Base-by-base conservation (phyloP, 2,888 invertebrate species). In the Xanthorhoe designata region DNA sequence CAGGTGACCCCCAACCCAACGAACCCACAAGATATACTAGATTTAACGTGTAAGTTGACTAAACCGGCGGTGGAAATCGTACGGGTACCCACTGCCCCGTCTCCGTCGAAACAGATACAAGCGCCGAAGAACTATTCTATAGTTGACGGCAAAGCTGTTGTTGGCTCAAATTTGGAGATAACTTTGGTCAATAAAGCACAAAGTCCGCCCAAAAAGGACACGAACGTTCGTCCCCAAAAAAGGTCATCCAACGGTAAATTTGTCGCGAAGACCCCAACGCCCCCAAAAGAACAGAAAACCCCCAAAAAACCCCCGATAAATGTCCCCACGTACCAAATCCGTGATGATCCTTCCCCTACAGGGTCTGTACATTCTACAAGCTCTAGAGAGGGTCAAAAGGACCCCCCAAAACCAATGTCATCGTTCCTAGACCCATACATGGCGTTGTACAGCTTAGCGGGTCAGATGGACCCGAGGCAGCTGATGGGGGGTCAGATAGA, bases 91-190 rank as follows among this genome's bases (percentile, higher is more conserved):
- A 69, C 82, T 0, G 76, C 84, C 0, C 84, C 87, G 0, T 87
- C 89, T 0, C 87, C 88, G 0, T 94, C 94, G 0, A 92, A 91
- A 49, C 84, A 86, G 38, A 86, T 87, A 0, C 88, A 94, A 15
- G 94, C 94, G 54, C 80, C 90, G 35, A 94, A 94, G 73, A 94
- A 89, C 69, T 92, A 91, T 67, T 89, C 91, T 0, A 66, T 92
- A 0, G 69, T 91, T 0, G 92, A 92, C 32, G 92, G 91, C 0
- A 92, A 92, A 68, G 86, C 88, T 0, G 85, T 90, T 0, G 90
- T 96, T 38, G 95, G 95, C 0, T 95, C 96, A 0, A 96, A 96
- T 79, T 82, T 96, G 60, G 96, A 96, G 80, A 96, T 96, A 29
- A 96, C 96, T 0, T 81, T 96, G 69, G 96, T 96, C 0, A 94